Percentiles rank a stretch among this genome's conserved stretches.
Conservation (phyloP, 2,888 invertebrate genomes). For the Acanthosoma haemorrhoidale region DNA sequence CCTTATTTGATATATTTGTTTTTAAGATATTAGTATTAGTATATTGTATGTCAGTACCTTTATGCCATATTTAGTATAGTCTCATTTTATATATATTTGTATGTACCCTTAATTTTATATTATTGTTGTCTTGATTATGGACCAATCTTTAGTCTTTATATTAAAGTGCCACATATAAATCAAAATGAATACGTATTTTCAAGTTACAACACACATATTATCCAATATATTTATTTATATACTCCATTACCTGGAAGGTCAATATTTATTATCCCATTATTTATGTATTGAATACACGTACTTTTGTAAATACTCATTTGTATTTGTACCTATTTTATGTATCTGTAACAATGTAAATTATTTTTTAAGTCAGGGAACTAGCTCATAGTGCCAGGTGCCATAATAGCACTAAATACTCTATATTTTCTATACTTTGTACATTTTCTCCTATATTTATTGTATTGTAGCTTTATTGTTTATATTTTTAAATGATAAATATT, state of each 20-base stretch:
- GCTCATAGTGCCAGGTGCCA: constrained; percentile 2
- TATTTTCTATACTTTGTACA: constrained; percentile 1
- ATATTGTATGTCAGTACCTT: constrained; percentile 29
- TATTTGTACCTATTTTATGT: not conserved
- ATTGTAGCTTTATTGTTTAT: constrained; percentile 5
- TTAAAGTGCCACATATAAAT: constrained; percentile 19
- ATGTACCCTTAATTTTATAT: too few species aligned
- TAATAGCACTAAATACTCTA: constrained; percentile 28
- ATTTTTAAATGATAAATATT: not conserved
- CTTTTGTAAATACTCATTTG: not conserved
- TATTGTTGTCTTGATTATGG: not conserved
- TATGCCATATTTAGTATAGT: constrained; percentile 34
- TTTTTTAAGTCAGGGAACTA: constrained; percentile 27
- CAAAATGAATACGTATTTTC: constrained; percentile 21
- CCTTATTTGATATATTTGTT: not conserved
- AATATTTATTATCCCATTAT: not conserved
- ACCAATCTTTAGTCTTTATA: constrained; percentile 14
- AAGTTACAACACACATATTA: constrained; percentile 15
- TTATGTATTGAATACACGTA: constrained; percentile 1
- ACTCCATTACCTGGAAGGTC: constrained; percentile 3
- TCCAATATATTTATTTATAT: constrained; percentile 13
- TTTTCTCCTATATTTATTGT: constrained; percentile 16
- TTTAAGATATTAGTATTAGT: not conserved
- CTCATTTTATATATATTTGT: constrained; percentile 15
- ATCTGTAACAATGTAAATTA: not conserved